phyloP scores from a whole-genome alignment of 2,888 invertebrate species.

The Nebria brevicollis region DNA sequence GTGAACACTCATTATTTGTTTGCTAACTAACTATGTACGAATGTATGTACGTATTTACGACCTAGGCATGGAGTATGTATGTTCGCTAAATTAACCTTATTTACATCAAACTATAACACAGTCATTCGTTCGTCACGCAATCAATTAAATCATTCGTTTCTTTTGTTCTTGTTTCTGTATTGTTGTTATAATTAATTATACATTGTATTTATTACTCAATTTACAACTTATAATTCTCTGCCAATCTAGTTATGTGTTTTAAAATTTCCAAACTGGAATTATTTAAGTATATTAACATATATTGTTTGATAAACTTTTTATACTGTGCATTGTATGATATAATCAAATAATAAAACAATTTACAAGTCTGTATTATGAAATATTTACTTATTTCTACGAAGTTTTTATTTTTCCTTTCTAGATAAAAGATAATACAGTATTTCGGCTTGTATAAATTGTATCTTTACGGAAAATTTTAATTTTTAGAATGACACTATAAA shows the following conservation, averaged over 20 bases:
- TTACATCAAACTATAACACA: conserved; percentile 30
- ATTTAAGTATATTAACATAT: not conserved
- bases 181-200: not conserved
- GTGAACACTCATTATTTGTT: conserved; percentile 41
- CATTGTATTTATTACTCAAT: not conserved
- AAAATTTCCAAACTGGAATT: not conserved
- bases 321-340: too few species aligned
- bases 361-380: too few species aligned
- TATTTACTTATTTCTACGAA: too few species aligned
- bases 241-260: not conserved
- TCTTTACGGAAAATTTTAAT: too few species aligned
- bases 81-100: conserved; percentile 44
- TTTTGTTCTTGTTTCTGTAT: not conserved
- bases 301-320: too few species aligned
- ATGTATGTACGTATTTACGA: not conserved
- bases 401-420: too few species aligned
- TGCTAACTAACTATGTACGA: not conserved
- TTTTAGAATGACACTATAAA: too few species aligned
- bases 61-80: not conserved
- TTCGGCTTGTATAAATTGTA: too few species aligned
- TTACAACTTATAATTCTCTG: not conserved
- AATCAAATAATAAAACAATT: too few species aligned
- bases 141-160: conserved; percentile 37
- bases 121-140: conserved; percentile 32
- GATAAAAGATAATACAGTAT: too few species aligned